Evolutionary conservation across 2,888 invertebrate species (phyloP), one percentile per base, ranked within the genome.

Genomic region (Folsomia candida): DNA sequence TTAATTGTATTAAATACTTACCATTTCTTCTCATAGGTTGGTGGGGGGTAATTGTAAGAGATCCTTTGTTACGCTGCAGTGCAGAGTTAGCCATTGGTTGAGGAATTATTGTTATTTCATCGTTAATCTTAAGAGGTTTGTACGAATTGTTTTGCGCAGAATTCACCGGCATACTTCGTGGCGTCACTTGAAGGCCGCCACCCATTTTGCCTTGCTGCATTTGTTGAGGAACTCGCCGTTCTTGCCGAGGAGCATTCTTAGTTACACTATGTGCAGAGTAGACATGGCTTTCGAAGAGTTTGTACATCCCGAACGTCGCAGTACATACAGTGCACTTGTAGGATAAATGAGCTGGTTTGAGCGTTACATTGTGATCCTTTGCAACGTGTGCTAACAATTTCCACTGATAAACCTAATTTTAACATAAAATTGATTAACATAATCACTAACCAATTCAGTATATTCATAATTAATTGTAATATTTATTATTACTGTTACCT

Each of bases 291-390:
- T 95, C 94, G 81, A 95, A 95, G 81, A 93, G 91, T 84, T 93
- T 93, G 86, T 95, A 95, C 92, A 94, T 93, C 81, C 93, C 93
- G 82, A 95, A 95, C 2, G 94, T 94, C 26, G 94, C 94, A 51
- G 94, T 93, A 83, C 95, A 95, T 28, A 95, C 94, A 14, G 94
- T 95, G 84, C 95, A 95, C 84, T 95, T 95, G 86, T 95, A 95
- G 29, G 94, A 94, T 69, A 95, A 86, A 83, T 95, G 94, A 51
- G 94, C 95, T 25, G 95, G 94, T 82, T 95, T 94, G 78, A 96
- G 84, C 47, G 92, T 92, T 87, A 94, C 89, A 81, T 91, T 92
- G 85, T 96, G 96, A 84, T 94, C 94, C 79, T 92, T 88, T 60
- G 93, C 92, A 72, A 96, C 94, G 82, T 96, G 96, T 83, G 92